Base-by-base conservation (phyloP, 2,113 vertebrate species). In the Bufo bufo region DNA sequence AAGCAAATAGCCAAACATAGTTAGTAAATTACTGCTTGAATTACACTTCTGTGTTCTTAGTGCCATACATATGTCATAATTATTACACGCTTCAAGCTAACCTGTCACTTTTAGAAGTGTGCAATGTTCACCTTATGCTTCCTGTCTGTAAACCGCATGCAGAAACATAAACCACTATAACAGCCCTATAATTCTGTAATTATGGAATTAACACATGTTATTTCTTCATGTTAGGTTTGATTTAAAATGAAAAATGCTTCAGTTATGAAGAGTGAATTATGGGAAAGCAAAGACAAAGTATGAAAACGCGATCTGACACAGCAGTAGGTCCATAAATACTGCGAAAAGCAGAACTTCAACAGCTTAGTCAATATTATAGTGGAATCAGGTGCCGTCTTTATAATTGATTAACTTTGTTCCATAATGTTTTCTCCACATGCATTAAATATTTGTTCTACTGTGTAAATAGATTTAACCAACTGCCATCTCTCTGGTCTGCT, bases 201-300 rank as follows among this genome's bases (percentile, higher is more conserved):
- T 85, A 85, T n/a, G 50, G 33, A 75, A 85, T 59, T 75, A 74
- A 56, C 59, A 75, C 17, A 84, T 65, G 56, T 54, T 50, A 84
- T 66, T 52, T 84, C n/a, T 84, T 52, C 50, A 9, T 33, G 45
- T 84, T 71, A 17, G 20, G 7, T 63, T 75, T 82, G 54, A 71
- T 84, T 52, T 69, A 33, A 17, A 84, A n/a, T 43, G 50, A 84
- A 84, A 84, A 71, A 19, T 69, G 49, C 20, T 72, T 54, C n/a
- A 17, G 13, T 54, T 84, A 33, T 54, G 20, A 61, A 74, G 0
- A 4, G 17, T 14, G 20, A n/a, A 52, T 63, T 47, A 65, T 82
- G 66, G 5, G 10, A 49, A 61, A 49, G 45, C 47, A 20, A 5
- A n/a, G 20, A 13, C 58, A 61, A 65, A 19, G 58, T 63, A 82